A percentile compares a stretch with the other conserved stretches of the same genome.
These are phyloP conservation scores for Clunio marinus DNA, from an alignment of 2,888 invertebrate species.

Conservation along the genomic window DNA sequence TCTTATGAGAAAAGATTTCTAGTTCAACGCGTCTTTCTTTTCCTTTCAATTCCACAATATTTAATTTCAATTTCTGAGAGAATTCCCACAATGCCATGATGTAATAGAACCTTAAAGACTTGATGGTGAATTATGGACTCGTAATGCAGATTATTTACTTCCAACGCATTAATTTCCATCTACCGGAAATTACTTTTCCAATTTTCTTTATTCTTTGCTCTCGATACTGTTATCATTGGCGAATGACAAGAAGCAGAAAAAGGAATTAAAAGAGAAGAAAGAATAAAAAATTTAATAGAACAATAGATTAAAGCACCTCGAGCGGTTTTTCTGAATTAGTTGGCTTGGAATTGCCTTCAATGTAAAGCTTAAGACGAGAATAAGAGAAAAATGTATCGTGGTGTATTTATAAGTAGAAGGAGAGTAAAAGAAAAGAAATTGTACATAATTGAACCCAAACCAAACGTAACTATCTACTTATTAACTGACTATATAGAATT, in stretches of 20 bases:
- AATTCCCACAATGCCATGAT: neutral
- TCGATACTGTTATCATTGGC: neutral
- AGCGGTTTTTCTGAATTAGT: neutral
- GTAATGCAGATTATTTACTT: neutral
- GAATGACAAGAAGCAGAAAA: neutral
- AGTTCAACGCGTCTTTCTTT: neutral
- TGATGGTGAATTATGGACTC: neutral
- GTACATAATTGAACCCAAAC: slow-evolving; percentile 18
- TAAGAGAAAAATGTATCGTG: neutral
- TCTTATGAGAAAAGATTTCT: slow-evolving; percentile 2
- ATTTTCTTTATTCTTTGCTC: slow-evolving; percentile 10
- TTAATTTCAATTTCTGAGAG: neutral
- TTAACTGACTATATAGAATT: neutral
- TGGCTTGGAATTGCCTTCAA: neutral
- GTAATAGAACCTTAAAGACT: neutral
- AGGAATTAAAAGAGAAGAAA: neutral
- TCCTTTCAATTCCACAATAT: neutral
- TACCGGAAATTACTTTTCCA: neutral
- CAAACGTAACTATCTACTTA: slow-evolving; percentile 24
- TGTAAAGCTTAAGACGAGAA: neutral
- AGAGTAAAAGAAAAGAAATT: neutral
- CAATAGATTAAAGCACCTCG: slow-evolving; percentile 5
- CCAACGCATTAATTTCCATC: neutral
- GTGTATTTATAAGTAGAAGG: neutral
- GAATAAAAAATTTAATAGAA: too few relatives aligned